Evolutionary conservation across 2,797 vertebrate species (phyloP), one percentile per base, ranked within the genome.

Genomic region (Syngnathus rostellatus): DNA sequence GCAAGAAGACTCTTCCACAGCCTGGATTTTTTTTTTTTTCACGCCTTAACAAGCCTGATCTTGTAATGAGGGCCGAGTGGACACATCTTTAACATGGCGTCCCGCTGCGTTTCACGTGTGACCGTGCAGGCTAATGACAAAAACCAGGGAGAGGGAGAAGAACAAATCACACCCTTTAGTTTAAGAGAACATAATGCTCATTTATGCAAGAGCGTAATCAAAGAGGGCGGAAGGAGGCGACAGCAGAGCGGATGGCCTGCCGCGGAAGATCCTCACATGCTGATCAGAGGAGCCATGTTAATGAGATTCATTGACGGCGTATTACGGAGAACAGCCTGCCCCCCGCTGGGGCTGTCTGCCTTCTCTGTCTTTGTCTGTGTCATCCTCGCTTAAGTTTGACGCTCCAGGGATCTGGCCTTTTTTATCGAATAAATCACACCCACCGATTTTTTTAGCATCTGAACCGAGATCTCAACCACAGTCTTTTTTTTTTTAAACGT

Each of bases 301-400:
- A 89, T 91, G 85, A 88, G 85, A 89, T 87, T 86, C 88, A 84
- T 70, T 86, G 87, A 88, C 75, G 78, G 79, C 75, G 81, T 83
- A 74, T 83, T 87, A 72, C 17, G 71, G 77, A 74, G 77, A 83
- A 72, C 81, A 84, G 85, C 72, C 39, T 60, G 66, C 68, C 72
- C 77, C 86, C 85, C 67, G 77, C 85, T 86, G 83, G 19, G 78
- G n/a, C 71, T 75, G 82, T 86, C 82, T 85, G 82, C 67, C 66
- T 64, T 8, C 11, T 77, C 78, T 74, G 73, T 70, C 66, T 54
- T 53, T 9, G 37, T 40, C 70, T 67, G 65, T 55, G 74, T 64
- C 59, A 10, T 70, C 62, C 69, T 73, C 62, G 31, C 75, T 64
- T 50, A 73, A 45, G 77, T 31, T 55, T 16, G 12, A 16, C 54